Conservation (phyloP, 2,888 invertebrate species). For the Lepidocyrtoides sp. region DNA sequence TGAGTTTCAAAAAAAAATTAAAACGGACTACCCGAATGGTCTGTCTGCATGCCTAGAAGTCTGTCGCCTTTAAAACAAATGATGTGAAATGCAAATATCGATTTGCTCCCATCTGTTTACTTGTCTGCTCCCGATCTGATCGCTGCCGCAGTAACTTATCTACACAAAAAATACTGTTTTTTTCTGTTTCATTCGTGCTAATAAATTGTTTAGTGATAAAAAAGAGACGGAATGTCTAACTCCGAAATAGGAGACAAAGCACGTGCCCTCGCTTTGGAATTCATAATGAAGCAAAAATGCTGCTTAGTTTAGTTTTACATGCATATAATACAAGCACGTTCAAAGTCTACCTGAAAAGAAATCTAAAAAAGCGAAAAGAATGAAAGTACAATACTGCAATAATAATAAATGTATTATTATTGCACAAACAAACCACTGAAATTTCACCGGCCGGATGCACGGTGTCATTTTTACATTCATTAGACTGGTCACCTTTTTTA, state of each 20-base stretch:
- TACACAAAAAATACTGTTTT: neutral
- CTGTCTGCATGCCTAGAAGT: neutral
- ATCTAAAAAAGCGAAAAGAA: neutral
- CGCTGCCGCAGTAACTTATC: neutral
- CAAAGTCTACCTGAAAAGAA: neutral
- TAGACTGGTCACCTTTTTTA: neutral
- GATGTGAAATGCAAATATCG: conserved; percentile 19
- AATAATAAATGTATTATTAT: too few species aligned
- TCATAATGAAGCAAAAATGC: neutral
- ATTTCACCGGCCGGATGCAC: neutral
- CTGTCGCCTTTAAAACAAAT: conserved; percentile 11
- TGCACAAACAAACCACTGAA: too few species aligned
- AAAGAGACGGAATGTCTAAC: conserved; percentile 42
- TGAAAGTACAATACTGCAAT: too few species aligned
- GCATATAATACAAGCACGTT: too few species aligned
- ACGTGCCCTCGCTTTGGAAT: conserved; percentile 6
- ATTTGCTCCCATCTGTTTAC: neutral
- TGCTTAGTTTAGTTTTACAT: too few species aligned
- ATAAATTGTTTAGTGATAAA: neutral
- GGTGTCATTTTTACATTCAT: neutral
- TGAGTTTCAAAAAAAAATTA: neutral
- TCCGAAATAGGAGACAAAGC: conserved; percentile 9
- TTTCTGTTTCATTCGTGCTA: neutral
- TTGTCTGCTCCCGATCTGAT: conserved; percentile 17
- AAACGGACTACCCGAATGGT: neutral